phyloP scores from a whole-genome alignment of 2,888 invertebrate genomes.

The Autographa pulchrina region DNA sequence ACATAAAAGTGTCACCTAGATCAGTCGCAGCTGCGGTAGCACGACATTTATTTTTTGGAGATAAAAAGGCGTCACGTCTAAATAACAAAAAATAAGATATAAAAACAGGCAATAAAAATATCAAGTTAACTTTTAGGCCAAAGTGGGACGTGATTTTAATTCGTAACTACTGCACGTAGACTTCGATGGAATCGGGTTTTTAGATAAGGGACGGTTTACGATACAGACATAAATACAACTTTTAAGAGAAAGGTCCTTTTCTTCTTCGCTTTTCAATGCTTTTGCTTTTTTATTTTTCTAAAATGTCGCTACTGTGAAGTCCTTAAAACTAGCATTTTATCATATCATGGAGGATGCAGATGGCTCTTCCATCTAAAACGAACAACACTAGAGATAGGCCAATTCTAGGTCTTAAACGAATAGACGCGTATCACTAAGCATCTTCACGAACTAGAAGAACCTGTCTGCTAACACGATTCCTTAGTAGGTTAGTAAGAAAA shows the following conservation, averaged over 20 bases:
- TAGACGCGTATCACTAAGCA: slow-evolving; percentile 34
- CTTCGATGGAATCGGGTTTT: background rate
- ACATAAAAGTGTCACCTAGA: background rate
- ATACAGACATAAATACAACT: background rate
- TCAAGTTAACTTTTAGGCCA: background rate
- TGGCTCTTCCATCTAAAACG: background rate
- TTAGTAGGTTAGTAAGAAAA: slow-evolving; percentile 79
- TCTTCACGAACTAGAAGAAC: slow-evolving; percentile 60
- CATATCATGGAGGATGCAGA: background rate
- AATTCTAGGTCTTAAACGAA: slow-evolving; percentile 19
- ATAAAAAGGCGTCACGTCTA: background rate
- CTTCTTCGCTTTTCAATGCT: background rate
- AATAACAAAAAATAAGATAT: background rate
- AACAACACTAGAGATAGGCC: background rate
- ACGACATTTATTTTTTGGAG: background rate
- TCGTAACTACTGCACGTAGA: background rate
- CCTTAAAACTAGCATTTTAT: background rate
- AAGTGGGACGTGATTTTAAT: background rate
- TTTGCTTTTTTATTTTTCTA: background rate
- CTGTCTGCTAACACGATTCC: slow-evolving; percentile 68
- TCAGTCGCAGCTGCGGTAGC: background rate
- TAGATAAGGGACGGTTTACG: background rate
- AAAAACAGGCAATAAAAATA: background rate
- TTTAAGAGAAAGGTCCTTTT: background rate
- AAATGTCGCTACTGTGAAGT: background rate